Evolutionary conservation across 2,797 vertebrate genomes (phyloP), one percentile per base, ranked within the genome.

Genomic region (Rhinichthys osculus): DNA sequence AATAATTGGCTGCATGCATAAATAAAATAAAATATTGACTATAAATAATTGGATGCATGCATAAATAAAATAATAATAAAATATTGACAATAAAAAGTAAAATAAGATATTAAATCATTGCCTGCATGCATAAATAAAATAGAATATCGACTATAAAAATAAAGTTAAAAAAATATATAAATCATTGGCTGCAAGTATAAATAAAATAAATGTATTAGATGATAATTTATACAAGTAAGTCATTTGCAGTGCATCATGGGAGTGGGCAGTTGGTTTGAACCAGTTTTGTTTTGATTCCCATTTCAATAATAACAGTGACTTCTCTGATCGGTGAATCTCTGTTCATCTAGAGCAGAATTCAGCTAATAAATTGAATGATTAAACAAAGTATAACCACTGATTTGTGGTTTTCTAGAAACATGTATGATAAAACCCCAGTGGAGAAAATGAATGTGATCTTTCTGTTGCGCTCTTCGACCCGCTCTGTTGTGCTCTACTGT

Each of bases 401-500:
- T 1, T 21, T 21, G 8, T 3, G 1, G 30, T 77, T 77, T 9
- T 54, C 6, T 2, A 2, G 16, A 42, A 42, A 38, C 16, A 13
- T 33, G 19, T 17, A 0, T 52, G 30, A 3, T 52, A 1, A 21
- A 0, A 0, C 35, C 52, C 1, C 8, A 13, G 1, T 52, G 17
- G 66, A 70, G 50, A 42, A 78, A 17, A 7, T 19, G n/a, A 42
- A 30, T 72, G 42, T 7, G 67, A 27, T 33, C 2, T 30, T 30
- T 14, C 19, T 10, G 73, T 30, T 40, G 47, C 50, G 82, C 16
- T 59, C 40, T 82, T n/a, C 52, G 66, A 86, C 52, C 66, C 44
- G 74, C 69, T 87, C 64, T 69, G 71, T 83, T 81, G 76, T 87
- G 62, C 69, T 87, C 42, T 76, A 17, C 72, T 64, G 59, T 88